phyloP scores from a whole-genome alignment of 2,113 vertebrate species.

The Bolborhynchus lineola region DNA sequence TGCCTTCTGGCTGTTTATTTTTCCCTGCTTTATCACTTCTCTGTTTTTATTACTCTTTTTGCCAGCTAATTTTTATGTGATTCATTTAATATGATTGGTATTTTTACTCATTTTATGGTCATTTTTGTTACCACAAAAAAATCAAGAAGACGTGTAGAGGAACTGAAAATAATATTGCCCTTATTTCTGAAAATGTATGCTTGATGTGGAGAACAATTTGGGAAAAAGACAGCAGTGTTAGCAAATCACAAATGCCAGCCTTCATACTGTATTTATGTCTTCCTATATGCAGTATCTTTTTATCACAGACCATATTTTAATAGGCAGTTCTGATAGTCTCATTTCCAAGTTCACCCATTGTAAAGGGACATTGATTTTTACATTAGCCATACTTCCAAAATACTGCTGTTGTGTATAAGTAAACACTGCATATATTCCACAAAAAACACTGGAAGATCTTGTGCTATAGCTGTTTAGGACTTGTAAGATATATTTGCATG shows the following conservation, averaged over 20 bases:
- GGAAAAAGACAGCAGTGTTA: not conserved
- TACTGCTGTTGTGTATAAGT: not conserved
- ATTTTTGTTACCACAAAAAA: not conserved
- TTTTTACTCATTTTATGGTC: not conserved
- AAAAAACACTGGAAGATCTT: not conserved
- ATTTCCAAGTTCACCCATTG: conserved; percentile 1
- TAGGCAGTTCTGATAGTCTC: conserved; percentile 22
- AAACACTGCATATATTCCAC: not conserved
- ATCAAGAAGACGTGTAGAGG: not conserved
- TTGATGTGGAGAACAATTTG: not conserved
- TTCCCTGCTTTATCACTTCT: not conserved
- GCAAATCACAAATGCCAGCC: not conserved
- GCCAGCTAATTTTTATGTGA: not conserved
- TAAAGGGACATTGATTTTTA: conserved; percentile 28
- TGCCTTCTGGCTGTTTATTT: not conserved
- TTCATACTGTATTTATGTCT: not conserved
- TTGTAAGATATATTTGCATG: not conserved
- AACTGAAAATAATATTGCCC: not conserved
- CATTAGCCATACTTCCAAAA: not conserved
- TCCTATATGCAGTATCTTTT: not conserved
- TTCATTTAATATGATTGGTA: not conserved
- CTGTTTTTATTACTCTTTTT: not conserved
- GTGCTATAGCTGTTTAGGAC: not conserved
- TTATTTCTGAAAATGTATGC: not conserved
- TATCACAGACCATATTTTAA: conserved; percentile 11